Evolutionary conservation across 2,113 vertebrate species (phyloP), one percentile per base, ranked within the genome.

Genomic region (Myiozetetes cayanensis): DNA sequence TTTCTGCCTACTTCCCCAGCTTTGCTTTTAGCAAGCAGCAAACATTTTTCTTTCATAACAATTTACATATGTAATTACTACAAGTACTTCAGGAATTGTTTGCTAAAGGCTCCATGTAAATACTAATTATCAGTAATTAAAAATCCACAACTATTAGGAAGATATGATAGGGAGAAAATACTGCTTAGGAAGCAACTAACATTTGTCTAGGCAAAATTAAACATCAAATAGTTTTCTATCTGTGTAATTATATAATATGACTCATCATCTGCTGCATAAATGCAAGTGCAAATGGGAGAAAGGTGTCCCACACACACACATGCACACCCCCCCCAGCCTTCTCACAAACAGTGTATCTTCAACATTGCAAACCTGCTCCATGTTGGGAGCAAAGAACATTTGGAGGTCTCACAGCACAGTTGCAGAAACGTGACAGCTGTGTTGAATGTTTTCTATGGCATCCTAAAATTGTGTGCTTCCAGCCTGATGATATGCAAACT

Each of bases 71-170:
- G 85, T 98, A 98, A 98, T 98, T 98, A 97, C 98, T 93, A 96
- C 96, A 93, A 96, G 93, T 97, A 97, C 97, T 97, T 97, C 94
- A 98, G 97, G 97, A 98, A 96, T 97, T 94, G 94, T 98, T 98
- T 97, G 96, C 97, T 97, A 94, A 98, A 98, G 98, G 97, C 98
- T 97, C 96, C 97, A 97, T 98, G 98, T 98, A 98, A 98, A 98
- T 98, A 97, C 96, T 97, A 98, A 98, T 98, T 98, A 98, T 98
- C 97, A 85, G 97, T 98, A 98, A 98, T 98, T 98, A 98, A 98
- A 98, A 98, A 98, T 97, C 86, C 96, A 95, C 86, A 92, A 94
- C 98, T 95, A 96, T 97, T 97, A 98, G 78, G 97, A 98, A 97
- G 97, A 96, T 93, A 97, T 96, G 95, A 95, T 95, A 97, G 92